These are phyloP conservation scores for Macrotis lagotis DNA, from an alignment of 2,113 vertebrate genomes.

Conservation along the genomic window DNA sequence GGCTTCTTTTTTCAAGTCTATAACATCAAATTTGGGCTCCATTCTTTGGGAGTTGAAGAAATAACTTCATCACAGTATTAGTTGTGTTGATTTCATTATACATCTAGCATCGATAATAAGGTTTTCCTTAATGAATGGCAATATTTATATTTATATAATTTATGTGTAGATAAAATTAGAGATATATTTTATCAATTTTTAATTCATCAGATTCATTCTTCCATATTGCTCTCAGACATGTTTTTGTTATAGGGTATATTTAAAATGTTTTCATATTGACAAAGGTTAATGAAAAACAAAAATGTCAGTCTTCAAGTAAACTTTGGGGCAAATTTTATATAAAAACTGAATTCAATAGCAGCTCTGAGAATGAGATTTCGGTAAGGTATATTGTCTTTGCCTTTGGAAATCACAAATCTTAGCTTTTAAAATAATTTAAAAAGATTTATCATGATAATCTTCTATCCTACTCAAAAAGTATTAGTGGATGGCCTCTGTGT, in stretches of 20 bases:
- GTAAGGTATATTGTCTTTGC: conserved; percentile 14
- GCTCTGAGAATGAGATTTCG: conserved; percentile 49
- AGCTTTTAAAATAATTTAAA: conserved; percentile 9
- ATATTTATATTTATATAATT: background rate
- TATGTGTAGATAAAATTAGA: conserved; percentile 44
- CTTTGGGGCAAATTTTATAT: conserved; percentile 39
- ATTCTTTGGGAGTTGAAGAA: background rate
- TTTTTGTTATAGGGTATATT: conserved; percentile 38
- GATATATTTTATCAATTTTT: background rate
- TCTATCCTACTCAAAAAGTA: background rate
- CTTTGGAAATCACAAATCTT: conserved; percentile 41
- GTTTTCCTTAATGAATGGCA: conserved; percentile 27
- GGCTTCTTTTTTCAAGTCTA: conserved; percentile 10
- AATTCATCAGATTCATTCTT: background rate
- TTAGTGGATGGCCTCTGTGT: background rate
- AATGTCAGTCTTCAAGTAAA: conserved; percentile 52
- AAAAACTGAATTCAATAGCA: conserved; percentile 61
- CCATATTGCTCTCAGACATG: conserved; percentile 1
- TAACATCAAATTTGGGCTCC: background rate
- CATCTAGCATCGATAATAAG: background rate
- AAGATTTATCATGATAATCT: conserved; percentile 36
- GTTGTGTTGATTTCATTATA: background rate
- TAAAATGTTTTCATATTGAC: conserved; percentile 27
- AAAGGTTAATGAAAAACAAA: conserved; percentile 16
- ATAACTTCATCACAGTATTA: background rate